phyloP scores from a whole-genome alignment of 2,888 invertebrate species.

The Metacarcinus magister region DNA sequence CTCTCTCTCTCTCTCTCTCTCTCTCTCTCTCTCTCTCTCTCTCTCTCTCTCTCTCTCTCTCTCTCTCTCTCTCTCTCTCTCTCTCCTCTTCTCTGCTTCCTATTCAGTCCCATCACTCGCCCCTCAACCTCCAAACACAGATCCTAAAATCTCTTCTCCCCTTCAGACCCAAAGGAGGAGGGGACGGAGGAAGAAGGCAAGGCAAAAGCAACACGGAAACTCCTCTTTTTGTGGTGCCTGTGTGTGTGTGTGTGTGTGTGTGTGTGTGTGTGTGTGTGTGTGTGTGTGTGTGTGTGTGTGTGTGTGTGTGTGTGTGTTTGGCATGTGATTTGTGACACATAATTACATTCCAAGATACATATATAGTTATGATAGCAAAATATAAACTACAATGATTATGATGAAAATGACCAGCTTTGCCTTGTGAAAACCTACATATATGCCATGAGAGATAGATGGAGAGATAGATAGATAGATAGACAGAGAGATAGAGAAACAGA shows the following conservation, averaged over 20 bases:
- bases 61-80: background rate
- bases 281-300: too few relatives aligned
- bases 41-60: background rate
- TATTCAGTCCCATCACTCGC: background rate
- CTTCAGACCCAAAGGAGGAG: background rate
- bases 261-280: too few relatives aligned
- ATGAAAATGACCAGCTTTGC: too few relatives aligned
- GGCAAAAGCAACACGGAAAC: background rate
- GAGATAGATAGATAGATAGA: too few relatives aligned
- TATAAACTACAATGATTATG: too few relatives aligned
- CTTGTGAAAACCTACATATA: too few relatives aligned
- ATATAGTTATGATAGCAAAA: too few relatives aligned
- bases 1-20: background rate
- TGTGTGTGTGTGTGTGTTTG: too few relatives aligned
- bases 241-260: background rate
- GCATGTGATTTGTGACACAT: too few relatives aligned
- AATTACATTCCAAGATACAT: too few relatives aligned
- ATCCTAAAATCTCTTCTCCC: background rate
- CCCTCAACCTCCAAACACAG: background rate
- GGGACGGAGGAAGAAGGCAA: background rate
- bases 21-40: background rate
- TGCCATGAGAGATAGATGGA: too few relatives aligned
- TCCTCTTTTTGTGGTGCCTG: background rate
- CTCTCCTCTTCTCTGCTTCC: background rate
- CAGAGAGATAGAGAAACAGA: too few relatives aligned